Evolutionary conservation across 2,797 vertebrate species (phyloP).

Genomic region (Hyperoplus lanceolatus): DNA sequence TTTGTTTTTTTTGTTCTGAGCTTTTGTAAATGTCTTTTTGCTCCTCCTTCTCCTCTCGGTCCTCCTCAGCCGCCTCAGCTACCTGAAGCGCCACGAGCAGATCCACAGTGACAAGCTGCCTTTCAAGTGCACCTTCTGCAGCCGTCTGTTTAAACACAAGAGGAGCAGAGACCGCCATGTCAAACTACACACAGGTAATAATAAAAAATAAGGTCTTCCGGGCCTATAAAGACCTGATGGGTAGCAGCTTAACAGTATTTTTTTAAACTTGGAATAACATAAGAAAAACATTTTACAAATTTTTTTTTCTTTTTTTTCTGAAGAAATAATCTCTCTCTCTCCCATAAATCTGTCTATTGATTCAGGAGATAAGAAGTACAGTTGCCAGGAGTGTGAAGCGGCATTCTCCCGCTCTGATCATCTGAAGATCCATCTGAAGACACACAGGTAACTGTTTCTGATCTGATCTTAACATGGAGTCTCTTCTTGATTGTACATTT

Average conservation of each 20-base stretch:
- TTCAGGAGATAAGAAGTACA: constrained; percentile 94
- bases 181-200: constrained; percentile 94
- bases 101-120: constrained; percentile 99
- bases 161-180: constrained; percentile 97
- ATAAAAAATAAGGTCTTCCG: background rate
- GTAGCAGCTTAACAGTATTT: background rate
- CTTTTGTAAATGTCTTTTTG: no score
- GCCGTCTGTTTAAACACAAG: constrained; percentile 99
- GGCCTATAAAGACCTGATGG: background rate
- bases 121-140: constrained; percentile 99
- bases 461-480: background rate
- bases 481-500: background rate
- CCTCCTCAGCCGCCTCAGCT: constrained; percentile 91
- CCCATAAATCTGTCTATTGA: constrained; percentile 13
- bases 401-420: constrained; percentile 98
- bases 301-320: background rate
- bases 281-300: background rate
- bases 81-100: constrained; percentile 99
- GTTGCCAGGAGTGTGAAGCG: constrained; percentile 98
- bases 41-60: background rate
- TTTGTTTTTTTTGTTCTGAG: background rate
- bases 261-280: background rate
- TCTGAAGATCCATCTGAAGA: constrained; percentile 99
- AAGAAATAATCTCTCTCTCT: background rate
- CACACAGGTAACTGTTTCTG: constrained; percentile 86